These are phyloP conservation scores for Rhabdomys pumilio DNA, from an alignment of 2,797 vertebrate species.

Conservation along the genomic window DNA sequence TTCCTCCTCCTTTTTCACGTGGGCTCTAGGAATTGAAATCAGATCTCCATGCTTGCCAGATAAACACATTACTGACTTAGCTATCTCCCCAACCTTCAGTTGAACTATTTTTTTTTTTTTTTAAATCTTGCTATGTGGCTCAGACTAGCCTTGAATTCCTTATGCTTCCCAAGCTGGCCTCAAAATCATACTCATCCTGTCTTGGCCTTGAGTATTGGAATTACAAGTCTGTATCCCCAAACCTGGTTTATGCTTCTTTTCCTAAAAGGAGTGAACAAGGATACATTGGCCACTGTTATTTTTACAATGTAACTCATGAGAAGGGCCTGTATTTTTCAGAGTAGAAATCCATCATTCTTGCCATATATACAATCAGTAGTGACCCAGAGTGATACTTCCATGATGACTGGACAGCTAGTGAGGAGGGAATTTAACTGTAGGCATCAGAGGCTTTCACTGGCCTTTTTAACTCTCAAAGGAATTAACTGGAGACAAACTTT, in stretches of 20 bases:
- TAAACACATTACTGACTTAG: not conserved
- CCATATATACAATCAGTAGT: not conserved
- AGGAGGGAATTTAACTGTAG: not conserved
- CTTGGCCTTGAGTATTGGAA: not conserved
- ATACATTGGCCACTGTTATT: not conserved
- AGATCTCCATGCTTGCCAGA: not conserved
- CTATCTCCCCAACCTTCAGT: not conserved
- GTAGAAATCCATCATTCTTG: not conserved
- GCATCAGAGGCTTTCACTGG: not conserved
- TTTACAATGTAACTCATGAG: slow-evolving; percentile 8
- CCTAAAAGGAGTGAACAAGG: slow-evolving; percentile 31
- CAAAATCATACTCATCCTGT: not conserved
- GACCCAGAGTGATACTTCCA: not conserved
- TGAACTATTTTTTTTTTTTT: not conserved
- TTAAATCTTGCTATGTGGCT: not conserved
- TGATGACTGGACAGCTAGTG: not conserved
- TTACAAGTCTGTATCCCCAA: not conserved
- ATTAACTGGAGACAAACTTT: slow-evolving; percentile 40
- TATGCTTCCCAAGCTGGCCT: not conserved
- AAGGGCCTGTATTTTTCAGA: not conserved
- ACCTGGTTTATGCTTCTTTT: not conserved
- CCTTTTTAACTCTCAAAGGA: slow-evolving; percentile 50
- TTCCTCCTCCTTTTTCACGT: not conserved
- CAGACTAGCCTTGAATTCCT: not conserved
- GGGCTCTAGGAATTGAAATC: not conserved